Percentiles rank a stretch among this genome's conserved stretches.
These are phyloP conservation scores for Saccostrea echinata DNA, from an alignment of 1,140 invertebrate species.

Conservation along the genomic window DNA sequence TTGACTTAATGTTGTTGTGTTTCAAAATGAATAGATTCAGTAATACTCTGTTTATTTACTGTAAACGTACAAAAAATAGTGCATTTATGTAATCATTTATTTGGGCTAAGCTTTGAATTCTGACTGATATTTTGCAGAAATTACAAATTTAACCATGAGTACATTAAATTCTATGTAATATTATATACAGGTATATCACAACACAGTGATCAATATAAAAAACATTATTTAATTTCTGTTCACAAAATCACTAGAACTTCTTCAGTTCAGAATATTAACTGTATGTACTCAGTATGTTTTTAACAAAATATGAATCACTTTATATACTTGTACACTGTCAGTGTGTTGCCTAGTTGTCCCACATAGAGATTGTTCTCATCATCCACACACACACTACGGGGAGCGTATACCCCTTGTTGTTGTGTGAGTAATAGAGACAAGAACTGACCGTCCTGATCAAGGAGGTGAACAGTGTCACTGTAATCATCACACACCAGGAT, in stretches of 20 bases:
- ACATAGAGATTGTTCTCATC: conserved; percentile 12
- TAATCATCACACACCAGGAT: neutral
- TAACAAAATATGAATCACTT: neutral
- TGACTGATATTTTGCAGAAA: no score
- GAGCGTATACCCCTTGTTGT: neutral
- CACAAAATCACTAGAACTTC: no score
- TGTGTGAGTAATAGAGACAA: neutral
- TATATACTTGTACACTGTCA: conserved; percentile 17
- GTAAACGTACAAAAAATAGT: neutral
- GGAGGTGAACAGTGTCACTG: neutral
- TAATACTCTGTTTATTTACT: neutral
- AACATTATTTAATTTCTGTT: no score
- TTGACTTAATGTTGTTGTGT: no score
- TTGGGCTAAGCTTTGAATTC: no score
- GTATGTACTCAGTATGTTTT: no score
- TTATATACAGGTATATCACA: no score
- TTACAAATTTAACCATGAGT: no score
- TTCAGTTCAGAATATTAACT: no score
- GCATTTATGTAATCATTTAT: no score
- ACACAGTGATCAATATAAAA: no score
- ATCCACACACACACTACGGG: neutral
- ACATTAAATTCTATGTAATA: no score
- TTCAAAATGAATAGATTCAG: neutral
- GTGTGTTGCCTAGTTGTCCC: neutral
- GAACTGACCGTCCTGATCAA: conserved; percentile 14